These are phyloP conservation scores for Actinia equina DNA, from an alignment of 64 coral and sea anemone genomes.

Conservation along the genomic window DNA sequence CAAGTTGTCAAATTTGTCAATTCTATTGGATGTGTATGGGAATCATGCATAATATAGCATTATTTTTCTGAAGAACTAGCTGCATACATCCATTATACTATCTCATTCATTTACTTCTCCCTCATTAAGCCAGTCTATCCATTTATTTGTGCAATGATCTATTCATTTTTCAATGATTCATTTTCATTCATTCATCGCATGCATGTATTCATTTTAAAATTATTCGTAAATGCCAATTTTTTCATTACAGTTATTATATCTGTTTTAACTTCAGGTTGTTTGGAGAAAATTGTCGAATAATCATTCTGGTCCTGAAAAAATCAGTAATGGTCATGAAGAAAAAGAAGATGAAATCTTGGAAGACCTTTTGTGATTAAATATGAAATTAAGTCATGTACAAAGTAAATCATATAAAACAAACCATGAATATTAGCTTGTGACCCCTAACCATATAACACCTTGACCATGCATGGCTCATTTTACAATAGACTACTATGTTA, in stretches of 20 bases:
- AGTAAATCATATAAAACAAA: neutral
- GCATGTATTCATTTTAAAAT: too few species aligned
- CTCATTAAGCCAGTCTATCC: neutral
- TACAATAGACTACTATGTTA: too few species aligned
- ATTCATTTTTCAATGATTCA: neutral
- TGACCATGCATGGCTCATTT: too few species aligned
- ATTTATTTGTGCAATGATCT: too few species aligned
- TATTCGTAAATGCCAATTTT: neutral
- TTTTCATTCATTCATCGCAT: neutral
- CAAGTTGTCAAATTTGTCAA: too few species aligned
- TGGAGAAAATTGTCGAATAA: constrained; percentile 92
- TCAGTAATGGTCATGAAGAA: neutral
- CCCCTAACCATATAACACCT: neutral
- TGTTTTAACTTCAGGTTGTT: constrained; percentile 67
- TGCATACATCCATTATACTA: too few species aligned
- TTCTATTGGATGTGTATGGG: too few species aligned
- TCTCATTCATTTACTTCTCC: neutral
- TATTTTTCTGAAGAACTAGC: too few species aligned
- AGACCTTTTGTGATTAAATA: neutral
- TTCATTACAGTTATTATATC: neutral
- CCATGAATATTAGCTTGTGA: neutral
- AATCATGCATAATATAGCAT: too few species aligned
- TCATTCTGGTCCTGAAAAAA: neutral
- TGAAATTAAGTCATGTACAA: neutral
- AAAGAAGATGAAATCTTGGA: neutral